Evolutionary conservation across 2,797 vertebrate genomes (phyloP), one percentile per base, ranked within the genome.

Genomic region (Leptatherina wallacei): DNA sequence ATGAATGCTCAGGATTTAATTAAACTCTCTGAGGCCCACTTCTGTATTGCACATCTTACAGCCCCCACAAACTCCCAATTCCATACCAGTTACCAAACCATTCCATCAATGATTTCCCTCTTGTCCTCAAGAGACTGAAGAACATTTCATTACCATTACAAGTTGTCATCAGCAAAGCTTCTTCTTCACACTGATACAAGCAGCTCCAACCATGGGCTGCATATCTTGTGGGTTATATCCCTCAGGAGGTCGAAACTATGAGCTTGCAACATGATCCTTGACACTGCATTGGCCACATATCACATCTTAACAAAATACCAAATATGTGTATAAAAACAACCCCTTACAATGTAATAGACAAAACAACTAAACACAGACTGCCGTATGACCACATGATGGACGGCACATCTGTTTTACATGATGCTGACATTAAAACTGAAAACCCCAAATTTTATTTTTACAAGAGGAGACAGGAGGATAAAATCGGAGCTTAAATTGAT

Each of bases 1-100:
- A 77, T 40, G 20, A 67, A 74, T 65, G 35, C 70, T 72, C 61
- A 42, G 57, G 55, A 69, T 89, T 92, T 92, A 87, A 92, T 94
- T 91, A 91, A 92, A 90, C 56, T 64, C 60, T 27, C 68, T 52
- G 77, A 75, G 76, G 71, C 69, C 65, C 24, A 8, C 77, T 84
- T 88, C 69, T 80, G 77, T 61, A 66, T 54, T 24, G 76, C 73
- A 84, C 69, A 73, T 36, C 52, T 44, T 32, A 77, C 14, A 30
- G 29, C 27, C 13, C 27, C 24, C 24, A 29, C 27, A 30, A 30
- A 55, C 27, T 55, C 10, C 49, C 52, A 30, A 2, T 30, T 32
- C 29, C 27, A 56, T 11, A 22, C 47, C 47, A 49, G 47, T 22
- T 49, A 22, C n/a, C 47, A 49, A 64, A 14, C 51, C 55, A 16